phyloP scores from a whole-genome alignment of 2,888 invertebrate species.

The Alloscopus bannaensis region DNA sequence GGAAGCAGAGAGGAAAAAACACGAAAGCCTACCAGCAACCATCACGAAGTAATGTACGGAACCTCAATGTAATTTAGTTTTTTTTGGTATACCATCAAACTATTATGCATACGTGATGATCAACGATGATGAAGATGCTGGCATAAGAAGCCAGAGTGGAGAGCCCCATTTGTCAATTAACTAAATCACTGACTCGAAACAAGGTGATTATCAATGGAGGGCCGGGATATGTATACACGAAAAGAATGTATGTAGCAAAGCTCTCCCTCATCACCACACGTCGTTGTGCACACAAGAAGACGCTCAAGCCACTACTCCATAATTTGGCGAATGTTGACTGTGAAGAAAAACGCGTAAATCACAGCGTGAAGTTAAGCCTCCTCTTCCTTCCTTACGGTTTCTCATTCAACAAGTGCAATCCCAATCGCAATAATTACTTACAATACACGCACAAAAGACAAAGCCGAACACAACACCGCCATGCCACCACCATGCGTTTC shows the following conservation, averaged over 20 bases:
- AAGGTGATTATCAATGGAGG: slow-evolving; percentile 14
- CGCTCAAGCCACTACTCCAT: background rate
- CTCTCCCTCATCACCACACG: background rate
- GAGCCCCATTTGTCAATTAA: slow-evolving; percentile 39
- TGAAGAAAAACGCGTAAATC: too few species aligned
- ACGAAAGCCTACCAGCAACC: too few species aligned
- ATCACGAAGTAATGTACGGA: too few species aligned
- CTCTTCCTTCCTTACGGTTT: slow-evolving; percentile 33
- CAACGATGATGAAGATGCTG: too few species aligned
- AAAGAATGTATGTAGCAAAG: background rate
- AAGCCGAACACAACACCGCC: background rate
- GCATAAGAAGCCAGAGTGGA: too few species aligned
- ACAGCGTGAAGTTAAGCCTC: slow-evolving; percentile 21
- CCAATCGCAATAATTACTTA: background rate
- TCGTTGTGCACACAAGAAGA: too few species aligned
- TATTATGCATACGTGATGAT: too few species aligned
- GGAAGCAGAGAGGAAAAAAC: too few species aligned
- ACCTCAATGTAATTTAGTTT: too few species aligned
- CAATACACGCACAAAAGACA: background rate
- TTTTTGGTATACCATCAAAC: too few species aligned
- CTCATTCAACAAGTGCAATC: slow-evolving; percentile 26
- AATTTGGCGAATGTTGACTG: too few species aligned
- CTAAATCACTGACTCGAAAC: slow-evolving; percentile 44
- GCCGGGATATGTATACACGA: background rate
- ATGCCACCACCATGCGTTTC: too few species aligned